Percentiles rank a stretch among this genome's conserved stretches.
These are phyloP conservation scores for Propithecus coquereli DNA, from an alignment of 2,113 vertebrate genomes.

Conservation along the genomic window DNA sequence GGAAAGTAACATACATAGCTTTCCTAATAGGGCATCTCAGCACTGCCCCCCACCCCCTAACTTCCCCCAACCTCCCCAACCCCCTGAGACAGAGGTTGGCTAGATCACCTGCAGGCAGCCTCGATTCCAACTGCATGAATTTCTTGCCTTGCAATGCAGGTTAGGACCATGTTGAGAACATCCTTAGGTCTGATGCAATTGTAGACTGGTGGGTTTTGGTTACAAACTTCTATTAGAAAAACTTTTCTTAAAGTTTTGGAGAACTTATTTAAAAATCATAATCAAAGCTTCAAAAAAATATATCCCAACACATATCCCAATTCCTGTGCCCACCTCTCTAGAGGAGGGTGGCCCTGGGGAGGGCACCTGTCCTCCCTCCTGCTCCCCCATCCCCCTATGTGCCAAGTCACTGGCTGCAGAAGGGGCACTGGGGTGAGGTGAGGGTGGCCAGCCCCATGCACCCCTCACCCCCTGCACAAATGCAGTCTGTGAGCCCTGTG, in stretches of 20 bases:
- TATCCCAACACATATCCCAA: background rate
- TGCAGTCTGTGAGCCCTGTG: slow-evolving; percentile 74
- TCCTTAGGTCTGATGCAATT: background rate
- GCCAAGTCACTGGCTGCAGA: background rate
- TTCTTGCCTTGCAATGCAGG: too few species aligned
- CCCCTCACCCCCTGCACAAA: slow-evolving; percentile 69
- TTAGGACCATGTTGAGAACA: background rate
- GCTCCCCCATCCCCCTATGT: too few species aligned
- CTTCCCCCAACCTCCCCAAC: too few species aligned
- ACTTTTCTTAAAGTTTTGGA: background rate
- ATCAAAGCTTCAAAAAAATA: slow-evolving; percentile 73
- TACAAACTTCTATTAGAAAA: background rate
- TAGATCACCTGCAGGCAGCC: background rate
- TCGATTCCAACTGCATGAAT: too few species aligned
- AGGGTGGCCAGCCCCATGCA: slow-evolving; percentile 5
- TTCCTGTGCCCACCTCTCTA: slow-evolving; percentile 25
- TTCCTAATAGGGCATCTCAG: background rate
- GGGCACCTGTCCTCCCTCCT: background rate
- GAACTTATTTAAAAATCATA: slow-evolving; percentile 72
- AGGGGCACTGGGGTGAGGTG: background rate
- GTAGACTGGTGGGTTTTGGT: background rate
- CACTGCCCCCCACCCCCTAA: too few species aligned
- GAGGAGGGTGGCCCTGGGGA: background rate
- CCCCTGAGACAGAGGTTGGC: background rate
- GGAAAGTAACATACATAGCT: too few species aligned